Conservation (phyloP, 1,140 invertebrate species). For the Pseudomyrmex dendroicus region DNA sequence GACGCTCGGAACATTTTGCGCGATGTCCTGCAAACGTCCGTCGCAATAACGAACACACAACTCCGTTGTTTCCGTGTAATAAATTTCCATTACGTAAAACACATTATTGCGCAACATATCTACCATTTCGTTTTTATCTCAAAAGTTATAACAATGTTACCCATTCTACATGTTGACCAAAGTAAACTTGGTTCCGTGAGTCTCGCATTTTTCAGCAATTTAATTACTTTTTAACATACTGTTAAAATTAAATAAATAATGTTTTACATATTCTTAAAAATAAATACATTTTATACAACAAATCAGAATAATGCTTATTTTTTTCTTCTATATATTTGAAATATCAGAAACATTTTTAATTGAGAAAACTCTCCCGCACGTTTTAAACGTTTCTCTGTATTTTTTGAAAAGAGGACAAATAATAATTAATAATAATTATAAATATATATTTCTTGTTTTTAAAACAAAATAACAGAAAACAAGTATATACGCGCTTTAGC, state of each 20-base stretch:
- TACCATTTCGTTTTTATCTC: background rate
- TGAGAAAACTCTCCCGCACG: background rate
- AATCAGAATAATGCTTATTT: background rate
- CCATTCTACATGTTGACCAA: no score
- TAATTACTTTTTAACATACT: background rate
- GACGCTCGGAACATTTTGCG: background rate
- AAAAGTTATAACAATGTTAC: slow-evolving; percentile 11
- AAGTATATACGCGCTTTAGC: background rate
- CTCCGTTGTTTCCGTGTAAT: background rate
- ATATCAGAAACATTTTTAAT: background rate
- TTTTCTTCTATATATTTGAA: slow-evolving; percentile 5
- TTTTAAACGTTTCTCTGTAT: background rate
- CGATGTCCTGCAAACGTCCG: background rate
- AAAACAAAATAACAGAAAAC: background rate
- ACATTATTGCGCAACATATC: background rate
- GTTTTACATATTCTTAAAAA: background rate
- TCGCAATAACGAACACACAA: background rate
- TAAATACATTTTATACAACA: background rate
- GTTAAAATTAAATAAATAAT: no score
- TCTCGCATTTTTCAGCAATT: background rate
- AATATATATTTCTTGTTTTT: background rate
- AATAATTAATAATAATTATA: no score
- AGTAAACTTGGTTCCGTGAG: no score
- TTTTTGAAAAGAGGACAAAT: no score
- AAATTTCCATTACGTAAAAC: background rate